Percentiles rank a stretch among this genome's conserved stretches.
Evolutionary conservation across 2,113 vertebrate species (phyloP).

Genomic region (Tupaia chinensis): DNA sequence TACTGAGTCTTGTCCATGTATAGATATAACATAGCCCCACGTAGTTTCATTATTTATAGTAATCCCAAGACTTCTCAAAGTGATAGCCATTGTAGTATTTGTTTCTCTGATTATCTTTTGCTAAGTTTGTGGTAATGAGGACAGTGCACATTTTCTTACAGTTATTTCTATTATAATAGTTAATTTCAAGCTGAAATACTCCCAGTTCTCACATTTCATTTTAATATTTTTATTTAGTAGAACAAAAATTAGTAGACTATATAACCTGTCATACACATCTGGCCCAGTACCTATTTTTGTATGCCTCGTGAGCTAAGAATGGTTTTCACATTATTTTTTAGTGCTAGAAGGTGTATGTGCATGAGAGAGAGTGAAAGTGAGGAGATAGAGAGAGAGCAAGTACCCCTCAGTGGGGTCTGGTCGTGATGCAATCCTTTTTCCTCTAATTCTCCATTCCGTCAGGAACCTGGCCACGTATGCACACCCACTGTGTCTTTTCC

Average conservation of each 20-base stretch:
- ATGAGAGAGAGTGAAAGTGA: too few relatives aligned
- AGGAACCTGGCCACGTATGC: too few relatives aligned
- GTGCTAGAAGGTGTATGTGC: neutral
- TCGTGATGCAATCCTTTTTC: too few relatives aligned
- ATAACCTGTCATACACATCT: neutral
- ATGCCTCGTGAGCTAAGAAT: neutral
- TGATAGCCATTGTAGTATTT: neutral
- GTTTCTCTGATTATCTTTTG: neutral
- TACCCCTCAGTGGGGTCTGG: too few relatives aligned
- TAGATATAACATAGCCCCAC: neutral
- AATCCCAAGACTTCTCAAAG: neutral
- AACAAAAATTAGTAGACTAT: neutral
- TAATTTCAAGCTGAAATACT: neutral
- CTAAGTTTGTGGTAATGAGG: neutral
- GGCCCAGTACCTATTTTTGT: neutral
- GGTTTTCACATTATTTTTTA: neutral
- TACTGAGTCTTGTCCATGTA: neutral
- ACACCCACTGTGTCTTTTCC: too few relatives aligned
- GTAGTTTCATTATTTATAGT: neutral
- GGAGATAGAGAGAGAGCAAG: too few relatives aligned
- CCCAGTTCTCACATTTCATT: neutral
- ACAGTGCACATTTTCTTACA: neutral
- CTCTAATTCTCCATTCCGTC: too few relatives aligned
- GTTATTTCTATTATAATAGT: neutral
- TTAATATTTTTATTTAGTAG: neutral